Percentiles rank a stretch among this genome's conserved stretches.
Evolutionary conservation across 2,888 invertebrate species (phyloP).

Genomic region (Nomada hirtipes): DNA sequence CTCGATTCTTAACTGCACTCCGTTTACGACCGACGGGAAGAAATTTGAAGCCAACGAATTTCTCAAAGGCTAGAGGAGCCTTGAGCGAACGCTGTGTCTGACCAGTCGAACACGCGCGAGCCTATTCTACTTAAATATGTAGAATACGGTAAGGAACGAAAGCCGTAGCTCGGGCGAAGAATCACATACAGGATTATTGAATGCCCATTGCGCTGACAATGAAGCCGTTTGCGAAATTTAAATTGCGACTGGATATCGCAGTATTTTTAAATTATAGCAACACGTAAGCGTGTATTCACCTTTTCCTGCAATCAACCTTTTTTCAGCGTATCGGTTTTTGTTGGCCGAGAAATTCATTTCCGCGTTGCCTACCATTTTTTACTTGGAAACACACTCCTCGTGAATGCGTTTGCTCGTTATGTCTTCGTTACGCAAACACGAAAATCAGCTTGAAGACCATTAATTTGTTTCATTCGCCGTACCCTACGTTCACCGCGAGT

Average conservation of each 20-base stretch:
- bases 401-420: conserved; percentile 3
- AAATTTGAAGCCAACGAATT: too few relatives aligned
- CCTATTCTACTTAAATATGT: too few relatives aligned
- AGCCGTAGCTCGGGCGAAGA: conserved; percentile 34
- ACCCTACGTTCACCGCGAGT: conserved; percentile 32
- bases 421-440: conserved; percentile 43
- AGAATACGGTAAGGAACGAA: background rate
- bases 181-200: conserved; percentile 17
- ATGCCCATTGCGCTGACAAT: conserved; percentile 7
- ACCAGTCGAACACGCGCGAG: too few relatives aligned
- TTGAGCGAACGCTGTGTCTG: too few relatives aligned
- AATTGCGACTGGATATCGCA: background rate
- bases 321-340: background rate
- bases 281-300: background rate
- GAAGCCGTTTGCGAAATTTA: background rate
- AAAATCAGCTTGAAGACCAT: conserved; percentile 31
- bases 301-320: background rate
- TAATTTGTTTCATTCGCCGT: conserved; percentile 38
- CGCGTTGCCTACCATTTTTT: background rate
- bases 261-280: background rate
- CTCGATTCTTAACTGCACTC: too few relatives aligned
- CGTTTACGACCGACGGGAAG: too few relatives aligned
- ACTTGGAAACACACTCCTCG: background rate
- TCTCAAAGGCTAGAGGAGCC: too few relatives aligned
- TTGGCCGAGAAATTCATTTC: conserved; percentile 13